Evolutionary conservation across 1,140 invertebrate genomes (phyloP), one percentile per base, ranked within the genome.

Genomic region (Drosophila punjabiensis): DNA sequence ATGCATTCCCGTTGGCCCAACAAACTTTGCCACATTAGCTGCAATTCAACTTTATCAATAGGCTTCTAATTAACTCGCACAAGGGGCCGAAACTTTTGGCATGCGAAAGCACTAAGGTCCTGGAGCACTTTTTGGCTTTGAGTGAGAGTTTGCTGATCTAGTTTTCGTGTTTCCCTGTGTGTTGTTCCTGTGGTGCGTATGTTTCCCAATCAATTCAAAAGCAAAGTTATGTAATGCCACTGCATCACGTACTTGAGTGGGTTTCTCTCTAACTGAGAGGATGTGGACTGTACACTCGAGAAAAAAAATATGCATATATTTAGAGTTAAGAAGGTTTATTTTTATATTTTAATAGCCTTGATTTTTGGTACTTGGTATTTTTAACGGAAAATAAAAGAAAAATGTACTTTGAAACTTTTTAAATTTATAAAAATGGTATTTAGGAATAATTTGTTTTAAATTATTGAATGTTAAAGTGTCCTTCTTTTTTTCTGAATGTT

Each of bases 41-140:
- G 69, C 86, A 64, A 90, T 82, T 85, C 52, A 89, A 81, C 70
- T 70, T 63, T 76, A 90, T 90, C 86, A 90, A 90, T 90, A 50
- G 76, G 67, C 86, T 68, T 69, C 82, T 90, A 90, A 89, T 89
- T 90, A 89, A 89, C 85, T 90, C 30, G 65, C 66, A 53, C 55
- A 74, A 43, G 35, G 32, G 30, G 45, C 10, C 24, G 7, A 79
- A 80, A 67, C 59, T 80, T 47, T 65, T 33, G 24, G 47, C 32
- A 20, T 24, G 14, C 48, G 35, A 30, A 9, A 16, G 24, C 18
- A 8, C 41, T 2, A 18, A 50, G 18, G 63, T 62, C 64, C 47
- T 35, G 37, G 47, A 43, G 39, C 59, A 59, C 56, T 75, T 83
- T 68, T 58, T 39, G 10, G 78, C 56, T 41, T 24, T 39, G 55